Base-by-base conservation (phyloP, 2,113 vertebrate species). In the Platanista minor region DNA sequence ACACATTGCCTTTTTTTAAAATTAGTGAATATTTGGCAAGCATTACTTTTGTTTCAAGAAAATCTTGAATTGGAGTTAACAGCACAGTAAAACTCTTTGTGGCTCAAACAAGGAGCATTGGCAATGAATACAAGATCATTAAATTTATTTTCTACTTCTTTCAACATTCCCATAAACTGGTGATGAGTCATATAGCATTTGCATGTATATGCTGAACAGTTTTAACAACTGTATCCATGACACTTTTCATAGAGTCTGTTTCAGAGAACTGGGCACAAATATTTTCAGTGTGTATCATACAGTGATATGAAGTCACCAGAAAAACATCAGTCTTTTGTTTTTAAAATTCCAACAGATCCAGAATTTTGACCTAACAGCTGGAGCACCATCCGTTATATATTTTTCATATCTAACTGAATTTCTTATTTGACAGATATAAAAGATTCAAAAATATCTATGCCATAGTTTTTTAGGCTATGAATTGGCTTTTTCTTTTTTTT, bases 281-380 rank as follows among this genome's bases (percentile, higher is more conserved):
- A 94, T 94, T 95, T 96, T 95, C 54, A 66, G 77, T 64, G 87
- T 91, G 59, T 77, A 54, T 89, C 96, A 89, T 36, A 36, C 4
- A 95, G 59, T 61, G 29, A 41, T 39, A 93, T 77, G 92, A 91
- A 86, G 49, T 96, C 90, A 93, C 52, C 64, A 82, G 78, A 86
- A 96, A 96, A 91, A 90, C 78, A 97, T 90, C 25, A 94, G 59
- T 71, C 66, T 61, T 59, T 66, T 74, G 25, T 96, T 91, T 95
- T 91, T 52, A 64, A 80, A 91, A 88, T 88, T 72, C n/a, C 20
- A 85, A 39, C 33, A 69, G 39, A 96, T 94, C 59, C 74, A 61
- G n/a, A 91, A 89, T 59, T 91, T 91, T 90, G 57, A 72, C n/a
- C 33, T 80, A 72, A 92, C 18, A 81, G 61, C 52, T 89, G 66